Evolutionary conservation across 2,888 invertebrate genomes (phyloP), one percentile per base, ranked within the genome.

Genomic region (Eurois occulta): DNA sequence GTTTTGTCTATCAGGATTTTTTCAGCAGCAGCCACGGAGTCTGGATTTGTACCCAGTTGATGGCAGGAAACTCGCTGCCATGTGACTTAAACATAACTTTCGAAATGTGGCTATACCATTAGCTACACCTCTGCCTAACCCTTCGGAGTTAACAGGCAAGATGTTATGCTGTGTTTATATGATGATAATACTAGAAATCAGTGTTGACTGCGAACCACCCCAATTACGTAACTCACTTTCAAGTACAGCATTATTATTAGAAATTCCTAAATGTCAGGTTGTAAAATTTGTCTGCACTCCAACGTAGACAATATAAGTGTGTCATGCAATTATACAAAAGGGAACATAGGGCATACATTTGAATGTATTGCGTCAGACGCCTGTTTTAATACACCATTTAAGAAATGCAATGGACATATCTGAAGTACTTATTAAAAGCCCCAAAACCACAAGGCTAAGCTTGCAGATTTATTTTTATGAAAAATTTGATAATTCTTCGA

Each of bases 401-500:
- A 58, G n/a, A 46, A 28, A 28, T 32, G 5, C 13, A 28, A 38
- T 11, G 11, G 16, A 46, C 66, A 41, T 74, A 46, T 32, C 11
- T 65, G 0, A 58, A 52, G 41, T 55, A 64, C 68, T 79, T 75
- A 65, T 10, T 6, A 35, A 64, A 38, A 65, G 48, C n/a, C 55
- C 43, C 43, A 43, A 4, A 2, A 68, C 38, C 16, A 24, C 21
- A n/a, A 55, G 6, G n/a, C 55, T 67, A 16, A 71, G 71, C 65
- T 52, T 38, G n/a, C 69, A 79, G 41, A 79, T 79, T 81, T 74
- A 70, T 88, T 87, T 79, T 75, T 79, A 81, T 74, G 68, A 58
- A 72, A 77, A 83, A 67, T 65, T 60, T 58, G 74, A 80, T 77
- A 82, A 81, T 80, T 84, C 78, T 70, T 83, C 81, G 71, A 81